A percentile compares a stretch with the other conserved stretches of the same genome.
phyloP scores from a whole-genome alignment of 2,113 vertebrate species.

The Chamaea fasciata region DNA sequence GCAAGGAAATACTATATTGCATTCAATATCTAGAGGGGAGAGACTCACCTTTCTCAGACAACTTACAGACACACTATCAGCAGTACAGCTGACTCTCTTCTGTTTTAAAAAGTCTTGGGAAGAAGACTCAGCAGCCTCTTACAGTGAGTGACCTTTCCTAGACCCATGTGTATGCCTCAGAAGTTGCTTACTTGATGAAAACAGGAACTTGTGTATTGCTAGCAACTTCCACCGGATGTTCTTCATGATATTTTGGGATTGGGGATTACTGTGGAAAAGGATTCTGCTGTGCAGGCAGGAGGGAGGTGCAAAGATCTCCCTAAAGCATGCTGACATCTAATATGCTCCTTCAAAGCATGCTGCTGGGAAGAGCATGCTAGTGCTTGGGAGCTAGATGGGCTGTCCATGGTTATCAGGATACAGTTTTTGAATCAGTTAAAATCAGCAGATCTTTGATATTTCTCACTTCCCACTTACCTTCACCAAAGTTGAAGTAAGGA shows the following conservation, averaged over 20 bases:
- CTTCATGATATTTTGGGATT: neutral
- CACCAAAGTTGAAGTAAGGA: neutral
- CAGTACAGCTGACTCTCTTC: neutral
- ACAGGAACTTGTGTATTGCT: neutral
- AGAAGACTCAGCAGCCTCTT: neutral
- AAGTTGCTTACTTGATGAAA: neutral
- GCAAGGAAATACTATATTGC: neutral
- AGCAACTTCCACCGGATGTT: neutral
- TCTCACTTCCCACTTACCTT: neutral
- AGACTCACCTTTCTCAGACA: neutral
- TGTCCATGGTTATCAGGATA: neutral
- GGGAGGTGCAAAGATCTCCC: neutral
- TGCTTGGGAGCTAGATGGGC: neutral
- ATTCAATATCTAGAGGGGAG: fast-evolving
- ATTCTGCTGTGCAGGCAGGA: neutral
- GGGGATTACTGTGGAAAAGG: neutral
- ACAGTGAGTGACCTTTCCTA: neutral
- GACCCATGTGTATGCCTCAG: too few relatives aligned
- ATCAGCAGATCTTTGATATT: neutral
- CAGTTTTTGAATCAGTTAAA: neutral
- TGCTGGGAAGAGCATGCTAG: fast-evolving
- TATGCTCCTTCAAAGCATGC: neutral
- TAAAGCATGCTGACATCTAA: neutral
- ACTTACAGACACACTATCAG: neutral
- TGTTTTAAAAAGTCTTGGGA: neutral